Evolutionary conservation across 1,140 invertebrate genomes (phyloP).

Genomic region (Pachyrhynchus sulphureomaculatus): DNA sequence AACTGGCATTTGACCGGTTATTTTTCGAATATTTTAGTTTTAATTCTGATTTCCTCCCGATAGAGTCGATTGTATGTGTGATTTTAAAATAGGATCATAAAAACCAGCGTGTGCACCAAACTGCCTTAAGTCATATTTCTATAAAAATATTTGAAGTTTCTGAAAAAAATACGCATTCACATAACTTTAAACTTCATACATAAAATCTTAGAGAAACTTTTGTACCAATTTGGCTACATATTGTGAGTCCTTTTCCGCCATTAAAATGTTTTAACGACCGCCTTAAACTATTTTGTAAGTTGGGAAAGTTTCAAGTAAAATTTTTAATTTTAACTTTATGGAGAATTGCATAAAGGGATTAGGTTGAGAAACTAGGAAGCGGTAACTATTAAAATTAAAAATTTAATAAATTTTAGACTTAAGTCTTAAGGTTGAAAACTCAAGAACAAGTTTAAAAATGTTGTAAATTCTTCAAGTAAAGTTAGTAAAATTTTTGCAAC

Average conservation of each 20-base stretch:
- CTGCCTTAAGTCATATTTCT: too few relatives aligned
- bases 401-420: conserved; percentile 10
- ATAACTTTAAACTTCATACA: conserved; percentile 16
- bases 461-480: too few relatives aligned
- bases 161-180: not conserved
- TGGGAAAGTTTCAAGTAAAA: conserved; percentile 21
- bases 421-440: too few relatives aligned
- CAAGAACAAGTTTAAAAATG: too few relatives aligned
- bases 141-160: too few relatives aligned
- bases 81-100: too few relatives aligned
- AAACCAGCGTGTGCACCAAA: too few relatives aligned
- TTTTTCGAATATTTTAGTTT: too few relatives aligned
- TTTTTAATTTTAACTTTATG: conserved; percentile 30
- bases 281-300: conserved; percentile 27
- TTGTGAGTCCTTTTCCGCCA: conserved; percentile 19
- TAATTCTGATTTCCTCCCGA: too few relatives aligned
- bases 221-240: conserved; percentile 25
- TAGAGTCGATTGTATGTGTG: too few relatives aligned
- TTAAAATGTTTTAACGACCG: conserved; percentile 30
- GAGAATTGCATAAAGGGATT: conserved; percentile 4
- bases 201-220: conserved; percentile 16
- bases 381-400: conserved; percentile 23
- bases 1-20: too few relatives aligned
- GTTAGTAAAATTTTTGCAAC: too few relatives aligned
- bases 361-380: not conserved